Percentiles rank a stretch among this genome's conserved stretches.
phyloP scores from a whole-genome alignment of 1,140 invertebrate genomes.

The Monomorium pharaonis region DNA sequence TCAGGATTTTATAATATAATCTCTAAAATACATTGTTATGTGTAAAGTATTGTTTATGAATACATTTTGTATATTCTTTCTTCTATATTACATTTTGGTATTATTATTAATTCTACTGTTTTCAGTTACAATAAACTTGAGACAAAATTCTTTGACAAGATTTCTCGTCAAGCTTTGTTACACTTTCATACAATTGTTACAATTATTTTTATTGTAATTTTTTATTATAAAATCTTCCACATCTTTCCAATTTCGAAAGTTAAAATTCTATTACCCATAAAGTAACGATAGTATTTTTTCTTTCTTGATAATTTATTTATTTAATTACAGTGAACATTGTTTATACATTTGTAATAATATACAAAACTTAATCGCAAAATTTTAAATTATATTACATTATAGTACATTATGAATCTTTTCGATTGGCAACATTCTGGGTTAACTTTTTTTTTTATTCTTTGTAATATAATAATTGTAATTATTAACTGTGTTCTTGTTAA shows the following conservation, averaged over 20 bases:
- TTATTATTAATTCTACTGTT: too few species aligned
- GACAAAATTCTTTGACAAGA: too few species aligned
- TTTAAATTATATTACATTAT: slow-evolving; percentile 1
- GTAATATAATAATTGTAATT: background rate
- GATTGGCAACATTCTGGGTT: background rate
- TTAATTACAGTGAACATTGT: background rate
- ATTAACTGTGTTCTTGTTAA: background rate
- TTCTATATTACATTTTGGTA: too few species aligned
- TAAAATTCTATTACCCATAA: background rate
- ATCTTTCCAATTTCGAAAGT: background rate
- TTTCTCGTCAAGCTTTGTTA: too few species aligned
- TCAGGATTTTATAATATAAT: too few species aligned
- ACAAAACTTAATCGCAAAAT: slow-evolving; percentile 10
- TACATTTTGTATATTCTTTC: too few species aligned
- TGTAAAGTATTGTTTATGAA: too few species aligned
- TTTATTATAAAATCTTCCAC: too few species aligned
- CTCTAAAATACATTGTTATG: too few species aligned
- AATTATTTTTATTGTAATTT: too few species aligned
- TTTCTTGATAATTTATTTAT: slow-evolving; percentile 13
- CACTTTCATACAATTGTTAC: too few species aligned
- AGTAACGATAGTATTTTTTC: background rate
- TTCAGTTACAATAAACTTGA: too few species aligned
- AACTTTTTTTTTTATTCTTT: background rate
- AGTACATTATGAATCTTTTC: background rate
- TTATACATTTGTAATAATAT: background rate